A percentile compares a stretch with the other conserved stretches of the same genome.
These are phyloP conservation scores for Drosophila parvula DNA, from an alignment of 1,140 invertebrate genomes.

Conservation along the genomic window DNA sequence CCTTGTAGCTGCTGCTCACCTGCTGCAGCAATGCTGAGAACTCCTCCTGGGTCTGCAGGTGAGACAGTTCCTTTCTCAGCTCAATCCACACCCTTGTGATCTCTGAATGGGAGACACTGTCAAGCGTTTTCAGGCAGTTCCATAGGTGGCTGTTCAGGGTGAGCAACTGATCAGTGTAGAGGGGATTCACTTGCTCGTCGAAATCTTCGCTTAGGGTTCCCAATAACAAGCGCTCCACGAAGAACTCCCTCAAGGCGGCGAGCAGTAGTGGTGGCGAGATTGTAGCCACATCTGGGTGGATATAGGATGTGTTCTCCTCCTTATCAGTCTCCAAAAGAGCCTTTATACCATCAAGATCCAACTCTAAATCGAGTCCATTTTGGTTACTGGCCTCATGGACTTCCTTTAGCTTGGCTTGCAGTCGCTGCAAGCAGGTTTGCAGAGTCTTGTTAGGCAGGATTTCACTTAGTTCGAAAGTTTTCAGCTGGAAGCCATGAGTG, in stretches of 20 bases:
- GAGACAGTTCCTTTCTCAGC: constrained; percentile 14
- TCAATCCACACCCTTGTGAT: constrained; percentile 34
- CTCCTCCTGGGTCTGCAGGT: constrained; percentile 7
- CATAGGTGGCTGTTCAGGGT: constrained; percentile 54
- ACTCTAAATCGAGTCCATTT: constrained; percentile 1
- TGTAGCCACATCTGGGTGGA: constrained; percentile 19
- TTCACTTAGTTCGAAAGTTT: constrained; percentile 46
- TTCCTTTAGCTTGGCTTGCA: constrained; percentile 40
- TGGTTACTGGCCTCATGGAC: neutral
- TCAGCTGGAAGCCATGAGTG: constrained; percentile 32
- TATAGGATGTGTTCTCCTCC: constrained; percentile 5
- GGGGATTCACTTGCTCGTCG: constrained; percentile 51
- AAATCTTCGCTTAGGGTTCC: constrained; percentile 38
- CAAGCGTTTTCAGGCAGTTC: constrained; percentile 55
- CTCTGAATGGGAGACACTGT: constrained; percentile 14
- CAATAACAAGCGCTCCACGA: constrained; percentile 51
- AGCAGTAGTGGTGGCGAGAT: constrained; percentile 41
- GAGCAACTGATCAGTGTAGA: constrained; percentile 62
- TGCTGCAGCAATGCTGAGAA: constrained; percentile 38
- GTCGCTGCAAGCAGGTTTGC: constrained; percentile 11
- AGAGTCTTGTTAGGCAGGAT: constrained; percentile 4
- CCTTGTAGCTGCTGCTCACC: constrained; percentile 59
- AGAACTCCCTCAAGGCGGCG: constrained; percentile 50
- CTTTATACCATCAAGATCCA: constrained; percentile 38
- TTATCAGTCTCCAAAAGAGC: constrained; percentile 6